These are phyloP conservation scores for Philereme transversata DNA, from an alignment of 2,888 invertebrate species.

Conservation along the genomic window DNA sequence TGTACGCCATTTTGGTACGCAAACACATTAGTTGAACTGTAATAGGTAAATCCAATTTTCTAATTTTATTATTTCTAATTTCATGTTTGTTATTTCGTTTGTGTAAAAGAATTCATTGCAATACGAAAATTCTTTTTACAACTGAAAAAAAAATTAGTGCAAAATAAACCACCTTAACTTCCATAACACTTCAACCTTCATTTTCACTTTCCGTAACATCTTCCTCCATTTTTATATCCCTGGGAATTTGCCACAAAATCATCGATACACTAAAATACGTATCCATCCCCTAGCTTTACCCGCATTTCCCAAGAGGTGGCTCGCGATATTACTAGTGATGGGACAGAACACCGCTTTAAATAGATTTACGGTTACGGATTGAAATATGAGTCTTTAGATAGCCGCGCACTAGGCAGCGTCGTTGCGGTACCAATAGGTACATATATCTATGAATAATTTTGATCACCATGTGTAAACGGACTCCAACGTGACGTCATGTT, in stretches of 20 bases:
- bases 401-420: too few relatives aligned
- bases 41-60: too few relatives aligned
- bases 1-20: too few relatives aligned
- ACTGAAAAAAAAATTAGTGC: neutral
- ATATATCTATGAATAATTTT: too few relatives aligned
- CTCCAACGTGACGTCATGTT: too few relatives aligned
- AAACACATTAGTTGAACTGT: too few relatives aligned
- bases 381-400: neutral
- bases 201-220: slow-evolving; percentile 31
- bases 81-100: too few relatives aligned
- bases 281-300: slow-evolving; percentile 48
- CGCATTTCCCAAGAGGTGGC: slow-evolving; percentile 68
- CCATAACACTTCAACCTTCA: slow-evolving; percentile 11
- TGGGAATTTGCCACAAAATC: slow-evolving; percentile 57
- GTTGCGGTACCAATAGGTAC: too few relatives aligned
- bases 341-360: neutral
- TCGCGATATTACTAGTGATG: slow-evolving; percentile 25
- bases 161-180: neutral
- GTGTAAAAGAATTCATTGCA: too few relatives aligned
- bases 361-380: slow-evolving; percentile 4
- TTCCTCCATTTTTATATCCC: slow-evolving; percentile 40
- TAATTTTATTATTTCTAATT: too few relatives aligned
- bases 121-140: too few relatives aligned
- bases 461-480: too few relatives aligned
- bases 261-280: slow-evolving; percentile 65